phyloP scores from a whole-genome alignment of 2,797 vertebrate species.

The Chrysocyon brachyurus region DNA sequence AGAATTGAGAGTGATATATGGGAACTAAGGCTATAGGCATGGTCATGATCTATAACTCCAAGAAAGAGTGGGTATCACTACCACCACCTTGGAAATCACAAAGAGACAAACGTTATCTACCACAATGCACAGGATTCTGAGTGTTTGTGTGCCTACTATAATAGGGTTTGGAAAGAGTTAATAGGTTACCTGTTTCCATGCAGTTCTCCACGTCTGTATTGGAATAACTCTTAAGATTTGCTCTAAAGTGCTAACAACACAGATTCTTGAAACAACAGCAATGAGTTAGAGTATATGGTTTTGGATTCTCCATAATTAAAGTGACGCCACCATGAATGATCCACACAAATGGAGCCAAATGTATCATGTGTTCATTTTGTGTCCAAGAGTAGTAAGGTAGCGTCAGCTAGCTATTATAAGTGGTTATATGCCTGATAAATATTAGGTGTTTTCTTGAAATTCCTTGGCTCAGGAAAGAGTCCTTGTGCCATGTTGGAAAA shows the following conservation, averaged over 20 bases:
- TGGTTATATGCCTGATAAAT: background rate
- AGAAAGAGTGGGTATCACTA: background rate
- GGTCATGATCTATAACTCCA: background rate
- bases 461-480: background rate
- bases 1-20: background rate
- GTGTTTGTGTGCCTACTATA: background rate
- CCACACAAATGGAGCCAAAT: background rate
- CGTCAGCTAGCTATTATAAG: rapidly evolving
- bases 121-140: background rate
- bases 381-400: rapidly evolving
- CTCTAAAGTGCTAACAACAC: rapidly evolving
- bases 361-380: rapidly evolving
- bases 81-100: background rate
- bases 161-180: background rate
- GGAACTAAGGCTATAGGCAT: background rate
- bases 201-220: rapidly evolving
- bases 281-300: rapidly evolving
- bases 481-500: background rate
- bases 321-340: rapidly evolving
- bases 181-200: background rate
- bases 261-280: background rate
- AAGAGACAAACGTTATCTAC: background rate
- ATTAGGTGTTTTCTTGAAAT: background rate
- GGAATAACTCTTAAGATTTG: rapidly evolving
- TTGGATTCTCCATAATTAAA: rapidly evolving